A percentile compares a stretch with the other conserved stretches of the same genome.
Conservation (phyloP, 2,797 vertebrate genomes). For the Sylvia borin region DNA sequence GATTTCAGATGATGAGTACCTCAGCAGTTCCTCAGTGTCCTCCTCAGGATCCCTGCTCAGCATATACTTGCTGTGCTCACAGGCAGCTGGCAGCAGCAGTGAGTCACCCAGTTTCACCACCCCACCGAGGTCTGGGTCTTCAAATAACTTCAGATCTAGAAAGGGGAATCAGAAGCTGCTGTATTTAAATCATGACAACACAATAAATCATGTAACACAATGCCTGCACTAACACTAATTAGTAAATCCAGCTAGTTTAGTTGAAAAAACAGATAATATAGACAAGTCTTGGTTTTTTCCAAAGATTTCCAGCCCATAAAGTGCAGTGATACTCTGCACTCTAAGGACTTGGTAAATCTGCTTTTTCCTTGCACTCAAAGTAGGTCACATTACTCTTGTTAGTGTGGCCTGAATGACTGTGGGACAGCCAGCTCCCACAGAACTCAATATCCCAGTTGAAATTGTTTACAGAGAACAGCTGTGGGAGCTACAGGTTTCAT, state of each 20-base stretch:
- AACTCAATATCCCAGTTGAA: not conserved
- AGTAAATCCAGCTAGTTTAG: not conserved
- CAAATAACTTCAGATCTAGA: slow-evolving; percentile 81
- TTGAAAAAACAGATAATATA: not conserved
- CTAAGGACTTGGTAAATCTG: not conserved
- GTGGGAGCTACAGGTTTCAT: not conserved
- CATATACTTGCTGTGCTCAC: not conserved
- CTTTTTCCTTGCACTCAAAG: not conserved
- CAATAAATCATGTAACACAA: not conserved
- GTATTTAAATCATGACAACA: not conserved
- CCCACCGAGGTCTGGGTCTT: slow-evolving; percentile 82
- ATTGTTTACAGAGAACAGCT: not conserved
- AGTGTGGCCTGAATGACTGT: not conserved
- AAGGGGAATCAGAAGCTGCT: not conserved
- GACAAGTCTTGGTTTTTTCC: not conserved
- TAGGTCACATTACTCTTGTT: not conserved
- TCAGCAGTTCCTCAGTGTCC: slow-evolving; percentile 77
- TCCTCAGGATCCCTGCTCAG: slow-evolving; percentile 20
- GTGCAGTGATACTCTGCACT: not conserved
- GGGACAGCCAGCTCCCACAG: not conserved
- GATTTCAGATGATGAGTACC: slow-evolving; percentile 71
- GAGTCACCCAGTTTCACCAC: slow-evolving; percentile 76
- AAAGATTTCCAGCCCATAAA: not conserved
- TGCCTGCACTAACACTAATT: not conserved
- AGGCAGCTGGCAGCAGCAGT: slow-evolving; percentile 75